These are phyloP conservation scores for Lagria hirta DNA, from an alignment of 2,888 invertebrate genomes.

Conservation along the genomic window DNA sequence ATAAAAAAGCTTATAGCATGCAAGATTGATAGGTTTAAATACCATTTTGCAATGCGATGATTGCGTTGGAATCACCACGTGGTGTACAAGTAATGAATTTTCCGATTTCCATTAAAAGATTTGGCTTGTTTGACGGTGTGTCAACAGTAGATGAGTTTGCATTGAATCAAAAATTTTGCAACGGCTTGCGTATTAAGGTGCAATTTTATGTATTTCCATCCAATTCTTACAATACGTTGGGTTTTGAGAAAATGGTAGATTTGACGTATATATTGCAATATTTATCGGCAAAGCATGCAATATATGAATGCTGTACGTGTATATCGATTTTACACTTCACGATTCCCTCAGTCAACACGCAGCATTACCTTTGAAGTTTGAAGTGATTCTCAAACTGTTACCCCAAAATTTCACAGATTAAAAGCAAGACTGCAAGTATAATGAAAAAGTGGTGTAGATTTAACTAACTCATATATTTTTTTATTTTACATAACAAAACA, in stretches of 20 bases:
- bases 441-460: too few relatives aligned
- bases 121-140: conserved; percentile 9
- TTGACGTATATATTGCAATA: conserved; percentile 36
- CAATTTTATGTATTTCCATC: conserved; percentile 17
- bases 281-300: conserved; percentile 33
- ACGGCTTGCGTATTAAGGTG: conserved; percentile 9
- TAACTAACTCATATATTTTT: too few relatives aligned
- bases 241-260: conserved; percentile 35
- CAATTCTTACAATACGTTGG: conserved; percentile 30
- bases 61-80: too few relatives aligned
- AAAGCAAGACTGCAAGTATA: too few relatives aligned
- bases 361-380: conserved; percentile 20
- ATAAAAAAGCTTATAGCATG: conserved; percentile 7
- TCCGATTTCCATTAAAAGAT: conserved; percentile 12
- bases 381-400: conserved; percentile 24
- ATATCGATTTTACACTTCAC: conserved; percentile 38
- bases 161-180: conserved; percentile 9
- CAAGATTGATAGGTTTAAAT: conserved; percentile 5
- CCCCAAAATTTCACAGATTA: too few relatives aligned
- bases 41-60: too few relatives aligned
- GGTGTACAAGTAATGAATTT: too few relatives aligned
- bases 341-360: conserved; percentile 30
- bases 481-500: too few relatives aligned
- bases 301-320: conserved; percentile 36
- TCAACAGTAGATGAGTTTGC: neutral